These are phyloP conservation scores for Rhingia rostrata DNA, from an alignment of 2,888 invertebrate genomes.

Conservation along the genomic window DNA sequence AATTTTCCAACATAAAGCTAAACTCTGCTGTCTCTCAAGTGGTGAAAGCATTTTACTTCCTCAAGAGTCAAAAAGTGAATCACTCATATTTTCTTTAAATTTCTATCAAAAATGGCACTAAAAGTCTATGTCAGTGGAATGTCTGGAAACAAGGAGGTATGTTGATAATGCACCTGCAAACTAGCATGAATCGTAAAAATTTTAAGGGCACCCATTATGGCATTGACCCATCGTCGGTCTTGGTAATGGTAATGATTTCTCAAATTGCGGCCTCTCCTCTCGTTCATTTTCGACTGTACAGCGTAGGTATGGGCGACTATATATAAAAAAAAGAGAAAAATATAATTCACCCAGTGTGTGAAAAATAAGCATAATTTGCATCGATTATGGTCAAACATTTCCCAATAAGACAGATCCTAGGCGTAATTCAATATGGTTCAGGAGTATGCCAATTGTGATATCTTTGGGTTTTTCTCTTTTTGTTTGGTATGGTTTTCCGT, in stretches of 20 bases:
- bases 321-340: constrained; percentile 67
- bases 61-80: constrained; percentile 65
- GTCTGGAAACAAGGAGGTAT: constrained; percentile 97
- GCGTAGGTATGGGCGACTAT: constrained; percentile 11
- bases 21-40: constrained; percentile 18
- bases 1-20: background rate
- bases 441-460: constrained; percentile 34
- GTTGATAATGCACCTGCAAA: constrained; percentile 77
- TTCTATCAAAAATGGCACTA: constrained; percentile 88
- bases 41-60: constrained; percentile 51
- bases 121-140: constrained; percentile 96
- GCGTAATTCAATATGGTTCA: constrained; percentile 55
- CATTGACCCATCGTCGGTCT: constrained; percentile 68
- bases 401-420: constrained; percentile 40
- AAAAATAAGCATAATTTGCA: constrained; percentile 70
- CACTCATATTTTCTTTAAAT: constrained; percentile 57
- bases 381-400: constrained; percentile 64
- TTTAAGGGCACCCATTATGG: constrained; percentile 58
- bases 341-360: constrained; percentile 33
- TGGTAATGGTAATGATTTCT: constrained; percentile 53
- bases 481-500: constrained; percentile 29
- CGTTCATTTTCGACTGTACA: constrained; percentile 58
- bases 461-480: background rate
- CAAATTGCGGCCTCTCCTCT: constrained; percentile 52
- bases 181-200: constrained; percentile 33